Conservation (phyloP, 1,140 invertebrate genomes). For the Laupala kohalensis region DNA sequence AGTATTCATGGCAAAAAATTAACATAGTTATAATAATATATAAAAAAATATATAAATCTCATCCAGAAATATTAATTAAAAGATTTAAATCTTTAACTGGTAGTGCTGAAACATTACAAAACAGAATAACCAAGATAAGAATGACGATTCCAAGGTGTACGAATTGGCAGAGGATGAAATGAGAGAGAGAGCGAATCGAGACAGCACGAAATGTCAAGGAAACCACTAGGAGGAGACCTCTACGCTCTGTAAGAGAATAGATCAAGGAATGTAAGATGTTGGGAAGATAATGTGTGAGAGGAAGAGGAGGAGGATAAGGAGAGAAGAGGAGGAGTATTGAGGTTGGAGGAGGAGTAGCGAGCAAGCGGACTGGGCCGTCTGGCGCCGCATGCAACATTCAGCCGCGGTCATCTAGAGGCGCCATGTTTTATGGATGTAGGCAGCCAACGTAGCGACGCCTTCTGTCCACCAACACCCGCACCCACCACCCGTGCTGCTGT, state of each 20-base stretch:
- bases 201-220: too few species aligned
- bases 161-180: background rate
- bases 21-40: too few species aligned
- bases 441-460: background rate
- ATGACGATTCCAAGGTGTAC: too few species aligned
- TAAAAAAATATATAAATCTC: too few species aligned
- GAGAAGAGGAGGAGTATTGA: background rate
- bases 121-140: too few species aligned
- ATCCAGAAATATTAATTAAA: too few species aligned
- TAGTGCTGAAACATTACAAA: too few species aligned
- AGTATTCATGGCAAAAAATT: too few species aligned
- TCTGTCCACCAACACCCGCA: background rate
- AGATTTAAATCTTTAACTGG: too few species aligned
- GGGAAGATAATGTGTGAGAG: background rate
- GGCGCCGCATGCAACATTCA: background rate
- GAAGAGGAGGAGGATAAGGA: background rate
- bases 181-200: background rate
- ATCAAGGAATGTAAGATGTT: background rate
- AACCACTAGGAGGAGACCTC: too few species aligned
- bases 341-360: background rate
- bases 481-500: background rate
- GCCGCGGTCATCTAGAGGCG: background rate
- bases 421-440: background rate
- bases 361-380: background rate
- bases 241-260: too few species aligned